phyloP scores from a whole-genome alignment of 1,140 invertebrate species.

The Zophobas atratus region DNA sequence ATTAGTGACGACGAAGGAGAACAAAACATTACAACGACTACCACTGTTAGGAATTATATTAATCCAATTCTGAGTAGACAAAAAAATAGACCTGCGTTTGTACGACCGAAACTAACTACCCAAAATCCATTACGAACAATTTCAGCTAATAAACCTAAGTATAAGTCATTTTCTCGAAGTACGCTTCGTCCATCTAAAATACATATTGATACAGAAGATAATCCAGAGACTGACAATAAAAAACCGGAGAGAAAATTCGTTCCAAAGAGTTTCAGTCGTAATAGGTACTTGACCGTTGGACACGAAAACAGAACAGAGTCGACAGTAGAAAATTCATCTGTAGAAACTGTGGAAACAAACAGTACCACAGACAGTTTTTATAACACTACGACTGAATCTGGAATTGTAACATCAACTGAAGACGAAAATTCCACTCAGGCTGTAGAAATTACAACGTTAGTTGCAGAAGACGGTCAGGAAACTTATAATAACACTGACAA shows the following conservation, averaged over 20 bases:
- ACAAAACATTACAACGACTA: conserved; percentile 4
- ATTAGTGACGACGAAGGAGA: conserved; percentile 3
- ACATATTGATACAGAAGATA: not conserved
- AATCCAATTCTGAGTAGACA: conserved; percentile 36
- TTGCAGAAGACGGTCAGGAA: not conserved
- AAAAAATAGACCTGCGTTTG: conserved; percentile 29
- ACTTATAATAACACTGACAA: not conserved
- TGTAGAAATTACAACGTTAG: not conserved
- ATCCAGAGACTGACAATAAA: not conserved
- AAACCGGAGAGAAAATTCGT: conserved; percentile 16
- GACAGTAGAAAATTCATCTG: not conserved
- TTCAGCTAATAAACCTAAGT: conserved; percentile 3
- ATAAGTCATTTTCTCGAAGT: conserved; percentile 4
- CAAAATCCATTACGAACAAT: conserved; percentile 6
- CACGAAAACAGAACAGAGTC: not conserved
- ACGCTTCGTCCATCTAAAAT: conserved; percentile 2
- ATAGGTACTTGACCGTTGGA: not conserved
- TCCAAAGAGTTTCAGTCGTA: conserved; percentile 1
- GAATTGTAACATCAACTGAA: conserved; percentile 17
- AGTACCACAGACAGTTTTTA: not conserved
- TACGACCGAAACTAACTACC: conserved; percentile 23
- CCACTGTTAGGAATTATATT: conserved; percentile 24
- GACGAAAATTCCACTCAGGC: not conserved
- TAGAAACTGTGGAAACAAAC: conserved; percentile 1
- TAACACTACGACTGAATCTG: not conserved